A percentile compares a stretch with the other conserved stretches of the same genome.
Evolutionary conservation across 2,888 invertebrate species (phyloP).

Genomic region (Beris morrisii): DNA sequence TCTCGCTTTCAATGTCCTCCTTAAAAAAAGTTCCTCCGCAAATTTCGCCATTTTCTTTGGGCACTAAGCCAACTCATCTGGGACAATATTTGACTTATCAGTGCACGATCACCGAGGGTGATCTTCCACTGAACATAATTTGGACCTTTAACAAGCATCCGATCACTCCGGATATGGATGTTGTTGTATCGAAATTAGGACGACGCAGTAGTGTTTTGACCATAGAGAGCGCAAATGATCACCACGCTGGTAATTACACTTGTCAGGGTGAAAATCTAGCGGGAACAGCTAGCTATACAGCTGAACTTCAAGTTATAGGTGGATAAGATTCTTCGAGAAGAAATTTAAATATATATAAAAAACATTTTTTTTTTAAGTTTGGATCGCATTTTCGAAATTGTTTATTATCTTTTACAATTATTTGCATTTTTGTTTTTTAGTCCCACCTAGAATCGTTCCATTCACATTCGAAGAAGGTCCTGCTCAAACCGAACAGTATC

Average conservation of each 20-base stretch:
- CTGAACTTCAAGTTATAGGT: conserved; percentile 75
- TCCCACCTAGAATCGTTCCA: conserved; percentile 77
- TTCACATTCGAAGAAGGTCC: conserved; percentile 77
- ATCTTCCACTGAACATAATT: conserved; percentile 65
- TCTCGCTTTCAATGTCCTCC: conserved; percentile 2
- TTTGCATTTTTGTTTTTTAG: conserved; percentile 57
- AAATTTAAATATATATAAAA: background rate
- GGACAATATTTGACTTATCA: conserved; percentile 64
- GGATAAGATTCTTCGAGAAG: conserved; percentile 29
- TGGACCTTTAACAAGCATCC: conserved; percentile 62
- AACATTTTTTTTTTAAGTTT: background rate
- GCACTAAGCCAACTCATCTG: conserved; percentile 63
- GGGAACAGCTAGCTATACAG: conserved; percentile 68
- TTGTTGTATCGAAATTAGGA: conserved; percentile 62
- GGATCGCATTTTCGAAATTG: background rate
- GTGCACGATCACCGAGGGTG: conserved; percentile 66
- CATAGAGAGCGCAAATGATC: conserved; percentile 69
- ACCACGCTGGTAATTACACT: conserved; percentile 74
- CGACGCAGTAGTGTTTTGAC: conserved; percentile 69
- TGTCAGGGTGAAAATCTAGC: conserved; percentile 74
- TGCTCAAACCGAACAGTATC: conserved; percentile 72
- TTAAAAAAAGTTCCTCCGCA: conserved; percentile 51
- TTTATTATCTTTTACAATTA: conserved; percentile 22
- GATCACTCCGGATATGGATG: conserved; percentile 54
- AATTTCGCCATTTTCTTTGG: conserved; percentile 61